Evolutionary conservation across 2,888 invertebrate genomes (phyloP).

Genomic region (Cryptocephalus moraei): DNA sequence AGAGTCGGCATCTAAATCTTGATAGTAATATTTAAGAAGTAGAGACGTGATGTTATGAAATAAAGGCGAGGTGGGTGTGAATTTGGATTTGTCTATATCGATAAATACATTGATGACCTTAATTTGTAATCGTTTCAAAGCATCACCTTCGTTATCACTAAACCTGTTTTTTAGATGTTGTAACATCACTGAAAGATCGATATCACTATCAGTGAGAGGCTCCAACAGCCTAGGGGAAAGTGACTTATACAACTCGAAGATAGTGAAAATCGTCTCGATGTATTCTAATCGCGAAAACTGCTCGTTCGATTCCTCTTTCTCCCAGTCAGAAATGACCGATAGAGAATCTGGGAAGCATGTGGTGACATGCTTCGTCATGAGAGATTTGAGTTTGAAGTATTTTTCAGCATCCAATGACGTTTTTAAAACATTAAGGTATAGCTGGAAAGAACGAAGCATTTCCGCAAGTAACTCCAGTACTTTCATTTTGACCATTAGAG

Average conservation of each 20-base stretch:
- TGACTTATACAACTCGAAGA: constrained; percentile 45
- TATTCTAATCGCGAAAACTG: constrained; percentile 14
- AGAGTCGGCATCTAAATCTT: constrained; percentile 29
- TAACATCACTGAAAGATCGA: constrained; percentile 11
- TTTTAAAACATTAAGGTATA: constrained; percentile 13
- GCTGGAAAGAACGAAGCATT: constrained; percentile 20
- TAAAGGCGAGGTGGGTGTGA: constrained; percentile 24
- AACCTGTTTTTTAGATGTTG: too few species aligned
- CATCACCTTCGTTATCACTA: constrained; percentile 8
- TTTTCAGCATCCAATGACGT: constrained; percentile 13
- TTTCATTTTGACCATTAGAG: constrained; percentile 36
- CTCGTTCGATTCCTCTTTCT: constrained; percentile 13
- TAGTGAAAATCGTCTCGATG: constrained; percentile 40
- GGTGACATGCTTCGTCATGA: constrained; percentile 19
- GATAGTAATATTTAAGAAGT: constrained; percentile 37
- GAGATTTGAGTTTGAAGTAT: constrained; percentile 13
- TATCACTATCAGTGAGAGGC: constrained; percentile 11
- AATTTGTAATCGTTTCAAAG: constrained; percentile 26
- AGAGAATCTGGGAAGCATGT: constrained; percentile 33
- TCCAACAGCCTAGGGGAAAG: constrained; percentile 45
- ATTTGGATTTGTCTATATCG: constrained; percentile 30
- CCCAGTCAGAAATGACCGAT: constrained; percentile 30
- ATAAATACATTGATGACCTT: constrained; percentile 38
- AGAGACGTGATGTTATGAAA: constrained; percentile 21
- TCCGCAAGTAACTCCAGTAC: constrained; percentile 29